Conservation (phyloP, 1,140 invertebrate species). For the Alviniconcha marisindica region DNA sequence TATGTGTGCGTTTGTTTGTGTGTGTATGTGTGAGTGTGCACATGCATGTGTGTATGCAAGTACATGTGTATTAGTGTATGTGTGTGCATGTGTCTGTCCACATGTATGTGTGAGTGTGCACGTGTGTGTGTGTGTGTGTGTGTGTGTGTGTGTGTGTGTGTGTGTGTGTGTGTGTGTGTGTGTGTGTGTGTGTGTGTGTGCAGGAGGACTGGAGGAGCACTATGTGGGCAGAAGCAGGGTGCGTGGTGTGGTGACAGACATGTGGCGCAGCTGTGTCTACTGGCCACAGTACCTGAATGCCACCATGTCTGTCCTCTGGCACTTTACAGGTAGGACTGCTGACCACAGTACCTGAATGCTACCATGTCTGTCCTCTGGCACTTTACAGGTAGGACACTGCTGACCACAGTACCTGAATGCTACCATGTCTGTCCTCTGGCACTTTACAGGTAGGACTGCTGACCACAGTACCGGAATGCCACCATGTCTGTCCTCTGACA, state of each 20-base stretch:
- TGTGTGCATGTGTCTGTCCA: constrained; percentile 11
- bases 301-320: constrained; percentile 60
- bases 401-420: constrained; percentile 33
- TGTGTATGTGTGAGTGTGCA: constrained; percentile 20
- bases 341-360: no score
- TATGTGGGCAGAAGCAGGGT: constrained; percentile 53
- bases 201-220: constrained; percentile 31
- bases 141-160: constrained; percentile 16
- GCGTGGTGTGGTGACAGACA: constrained; percentile 56
- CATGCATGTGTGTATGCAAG: neutral
- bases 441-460: constrained; percentile 46
- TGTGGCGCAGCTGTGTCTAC: constrained; percentile 60
- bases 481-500: neutral
- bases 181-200: constrained; percentile 20
- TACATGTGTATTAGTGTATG: neutral
- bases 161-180: constrained; percentile 8
- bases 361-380: neutral
- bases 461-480: no score
- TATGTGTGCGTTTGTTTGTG: constrained; percentile 10
- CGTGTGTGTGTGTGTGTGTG: neutral
- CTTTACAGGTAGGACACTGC: constrained; percentile 28
- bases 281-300: constrained; percentile 52
- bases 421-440: neutral
- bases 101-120: neutral
- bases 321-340: constrained; percentile 55